phyloP scores from a whole-genome alignment of 2,113 vertebrate species.

The Rhabdomys dilectus region DNA sequence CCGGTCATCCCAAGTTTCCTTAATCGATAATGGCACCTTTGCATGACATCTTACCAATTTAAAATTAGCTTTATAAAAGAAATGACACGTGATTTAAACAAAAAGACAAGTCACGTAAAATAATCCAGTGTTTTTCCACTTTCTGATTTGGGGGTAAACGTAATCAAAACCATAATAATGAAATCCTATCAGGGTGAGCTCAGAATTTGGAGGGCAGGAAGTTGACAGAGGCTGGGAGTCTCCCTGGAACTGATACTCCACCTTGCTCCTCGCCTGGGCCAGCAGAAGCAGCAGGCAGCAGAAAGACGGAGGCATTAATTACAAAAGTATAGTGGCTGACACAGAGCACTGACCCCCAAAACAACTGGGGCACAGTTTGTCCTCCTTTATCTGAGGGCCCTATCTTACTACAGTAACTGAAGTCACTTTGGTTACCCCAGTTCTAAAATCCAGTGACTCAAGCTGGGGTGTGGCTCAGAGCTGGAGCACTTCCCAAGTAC shows the following conservation, averaged over 20 bases:
- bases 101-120: neutral
- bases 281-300: rapidly evolving
- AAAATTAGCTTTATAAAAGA: conserved; percentile 23
- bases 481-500: no score
- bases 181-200: neutral
- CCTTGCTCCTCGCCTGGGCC: neutral
- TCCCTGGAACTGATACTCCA: neutral
- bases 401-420: neutral
- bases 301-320: neutral
- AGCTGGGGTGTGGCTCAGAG: neutral
- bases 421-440: neutral
- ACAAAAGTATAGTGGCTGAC: neutral
- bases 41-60: neutral
- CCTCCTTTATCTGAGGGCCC: neutral
- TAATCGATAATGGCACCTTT: neutral
- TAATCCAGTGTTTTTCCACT: neutral
- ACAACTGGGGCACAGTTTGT: neutral
- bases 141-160: neutral
- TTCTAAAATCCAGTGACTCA: neutral
- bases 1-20: neutral
- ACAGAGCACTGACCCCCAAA: neutral
- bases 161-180: conserved; percentile 32
- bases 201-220: neutral
- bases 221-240: neutral
- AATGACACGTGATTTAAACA: neutral